phyloP scores from a whole-genome alignment of 2,888 invertebrate genomes.

The Dryobotodes eremita region DNA sequence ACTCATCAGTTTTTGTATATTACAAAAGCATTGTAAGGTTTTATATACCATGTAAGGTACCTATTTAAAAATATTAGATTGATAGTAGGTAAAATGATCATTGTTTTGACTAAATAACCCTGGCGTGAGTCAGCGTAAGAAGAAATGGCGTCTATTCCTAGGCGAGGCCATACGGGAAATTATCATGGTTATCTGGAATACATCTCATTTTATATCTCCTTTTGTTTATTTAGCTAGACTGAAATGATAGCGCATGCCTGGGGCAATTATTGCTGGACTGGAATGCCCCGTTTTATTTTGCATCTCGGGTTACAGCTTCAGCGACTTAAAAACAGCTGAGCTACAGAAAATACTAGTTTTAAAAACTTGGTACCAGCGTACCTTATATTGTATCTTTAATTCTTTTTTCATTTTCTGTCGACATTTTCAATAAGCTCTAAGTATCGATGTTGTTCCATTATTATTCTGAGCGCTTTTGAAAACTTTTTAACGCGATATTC shows the following conservation, averaged over 20 bases:
- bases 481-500: conserved; percentile 9
- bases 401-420: not conserved
- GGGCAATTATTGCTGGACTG: conserved; percentile 35
- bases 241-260: conserved; percentile 27
- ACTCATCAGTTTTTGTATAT: not conserved
- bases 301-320: conserved; percentile 1
- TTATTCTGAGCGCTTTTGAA: not conserved
- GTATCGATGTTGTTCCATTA: conserved; percentile 5
- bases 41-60: not conserved
- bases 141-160: conserved; percentile 24
- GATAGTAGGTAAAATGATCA: not conserved
- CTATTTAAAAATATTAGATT: not conserved
- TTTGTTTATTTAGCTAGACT: conserved; percentile 33
- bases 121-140: not conserved
- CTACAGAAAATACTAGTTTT: conserved; percentile 9
- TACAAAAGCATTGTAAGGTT: conserved; percentile 2
- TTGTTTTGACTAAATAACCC: conserved; percentile 5
- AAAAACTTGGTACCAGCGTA: not conserved
- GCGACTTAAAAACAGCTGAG: conserved; percentile 27
- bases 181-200: conserved; percentile 35
- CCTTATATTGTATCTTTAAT: not conserved
- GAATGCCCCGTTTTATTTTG: conserved; percentile 35
- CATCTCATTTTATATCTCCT: conserved; percentile 50
- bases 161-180: not conserved
- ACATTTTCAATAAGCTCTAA: conserved; percentile 1